Conservation (phyloP, 2,113 vertebrate species). For the Petromus typicus region DNA sequence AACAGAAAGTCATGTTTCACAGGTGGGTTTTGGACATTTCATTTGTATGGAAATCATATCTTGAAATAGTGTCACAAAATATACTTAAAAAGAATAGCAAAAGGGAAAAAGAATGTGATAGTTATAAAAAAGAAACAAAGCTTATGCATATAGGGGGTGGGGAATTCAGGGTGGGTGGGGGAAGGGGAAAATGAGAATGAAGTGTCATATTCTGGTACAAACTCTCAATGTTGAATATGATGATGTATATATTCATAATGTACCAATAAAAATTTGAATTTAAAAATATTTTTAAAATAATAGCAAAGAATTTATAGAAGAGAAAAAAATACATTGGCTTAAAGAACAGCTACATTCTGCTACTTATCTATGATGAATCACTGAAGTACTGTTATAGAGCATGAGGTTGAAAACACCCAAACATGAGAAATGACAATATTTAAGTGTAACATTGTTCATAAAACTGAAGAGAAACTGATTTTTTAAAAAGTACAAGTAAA, state of each 20-base stretch:
- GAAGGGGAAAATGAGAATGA: too few relatives aligned
- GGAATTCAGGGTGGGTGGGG: too few relatives aligned
- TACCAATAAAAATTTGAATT: too few relatives aligned
- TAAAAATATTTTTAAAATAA: too few relatives aligned
- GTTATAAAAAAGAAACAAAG: too few relatives aligned
- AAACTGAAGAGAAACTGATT: constrained; percentile 12
- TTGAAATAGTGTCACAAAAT: neutral
- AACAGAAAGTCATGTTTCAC: neutral
- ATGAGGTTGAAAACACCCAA: neutral
- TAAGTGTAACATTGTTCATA: neutral
- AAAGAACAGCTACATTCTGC: neutral
- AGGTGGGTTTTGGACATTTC: neutral
- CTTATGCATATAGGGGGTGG: too few relatives aligned
- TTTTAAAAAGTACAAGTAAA: neutral
- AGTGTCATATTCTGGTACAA: too few relatives aligned
- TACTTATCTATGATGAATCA: neutral
- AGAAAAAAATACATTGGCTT: neutral
- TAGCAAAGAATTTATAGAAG: neutral
- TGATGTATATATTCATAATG: too few relatives aligned
- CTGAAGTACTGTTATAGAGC: neutral
- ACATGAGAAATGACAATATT: neutral
- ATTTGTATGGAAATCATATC: constrained; percentile 8
- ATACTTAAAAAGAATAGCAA: too few relatives aligned
- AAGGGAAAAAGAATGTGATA: too few relatives aligned
- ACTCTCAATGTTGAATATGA: too few relatives aligned